Evolutionary conservation across 1,140 invertebrate species (phyloP).

Genomic region (Leptonema lineaticorne): DNA sequence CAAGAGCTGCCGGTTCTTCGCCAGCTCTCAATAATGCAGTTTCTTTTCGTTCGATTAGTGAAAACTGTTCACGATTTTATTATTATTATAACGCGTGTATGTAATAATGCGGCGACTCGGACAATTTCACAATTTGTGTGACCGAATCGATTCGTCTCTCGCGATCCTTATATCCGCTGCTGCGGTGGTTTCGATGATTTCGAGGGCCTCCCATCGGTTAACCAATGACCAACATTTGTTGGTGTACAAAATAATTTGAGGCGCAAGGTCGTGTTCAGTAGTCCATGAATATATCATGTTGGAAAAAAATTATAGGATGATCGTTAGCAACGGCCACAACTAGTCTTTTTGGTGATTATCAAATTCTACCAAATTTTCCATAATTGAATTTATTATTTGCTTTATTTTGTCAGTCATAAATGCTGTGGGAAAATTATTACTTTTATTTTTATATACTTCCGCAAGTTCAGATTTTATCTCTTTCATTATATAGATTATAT

Average conservation of each 20-base stretch:
- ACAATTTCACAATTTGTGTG: not conserved
- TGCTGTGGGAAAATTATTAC: too few relatives aligned
- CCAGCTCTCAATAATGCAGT: slow-evolving; percentile 23
- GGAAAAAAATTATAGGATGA: not conserved
- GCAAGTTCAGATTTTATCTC: too few relatives aligned
- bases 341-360: too few relatives aligned
- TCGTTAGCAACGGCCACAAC: too few relatives aligned
- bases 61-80: slow-evolving; percentile 8
- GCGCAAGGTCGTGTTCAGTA: slow-evolving; percentile 35
- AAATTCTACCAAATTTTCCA: too few relatives aligned
- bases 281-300: slow-evolving; percentile 38
- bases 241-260: not conserved
- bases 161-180: not conserved
- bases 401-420: too few relatives aligned
- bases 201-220: not conserved
- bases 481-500: too few relatives aligned
- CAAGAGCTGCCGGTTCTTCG: slow-evolving; percentile 19
- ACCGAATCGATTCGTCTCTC: not conserved
- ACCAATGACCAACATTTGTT: not conserved
- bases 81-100: too few relatives aligned
- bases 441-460: too few relatives aligned
- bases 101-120: too few relatives aligned
- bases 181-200: not conserved
- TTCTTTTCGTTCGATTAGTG: slow-evolving; percentile 29
- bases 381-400: too few relatives aligned